These are phyloP conservation scores for Aplocera efformata DNA, from an alignment of 2,888 invertebrate genomes.

Conservation along the genomic window DNA sequence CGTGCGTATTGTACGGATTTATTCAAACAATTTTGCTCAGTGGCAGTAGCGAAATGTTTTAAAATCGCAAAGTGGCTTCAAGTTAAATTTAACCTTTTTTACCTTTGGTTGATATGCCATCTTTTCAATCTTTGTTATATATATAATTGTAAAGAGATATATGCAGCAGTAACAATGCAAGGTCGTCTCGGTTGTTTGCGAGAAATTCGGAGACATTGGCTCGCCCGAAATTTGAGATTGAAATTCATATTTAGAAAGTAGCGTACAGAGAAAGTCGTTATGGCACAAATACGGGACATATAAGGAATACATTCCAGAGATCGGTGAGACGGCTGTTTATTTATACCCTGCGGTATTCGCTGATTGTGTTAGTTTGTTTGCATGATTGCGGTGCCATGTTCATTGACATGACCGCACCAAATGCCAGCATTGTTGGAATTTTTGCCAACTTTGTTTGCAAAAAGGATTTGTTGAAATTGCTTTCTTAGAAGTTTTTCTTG, in stretches of 20 bases:
- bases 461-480: neutral
- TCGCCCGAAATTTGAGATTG: slow-evolving; percentile 27
- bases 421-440: slow-evolving; percentile 34
- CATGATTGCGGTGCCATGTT: slow-evolving; percentile 42
- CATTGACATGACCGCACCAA: slow-evolving; percentile 39
- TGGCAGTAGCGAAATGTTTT: too few species aligned
- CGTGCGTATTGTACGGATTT: slow-evolving; percentile 18
- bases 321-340: slow-evolving; percentile 52
- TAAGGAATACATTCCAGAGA: slow-evolving; percentile 56
- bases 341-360: slow-evolving; percentile 65
- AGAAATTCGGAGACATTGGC: slow-evolving; percentile 37
- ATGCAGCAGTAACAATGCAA: slow-evolving; percentile 53
- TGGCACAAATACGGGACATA: slow-evolving; percentile 33
- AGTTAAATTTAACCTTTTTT: slow-evolving; percentile 3
- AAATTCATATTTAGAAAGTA: slow-evolving; percentile 27
- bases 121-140: slow-evolving; percentile 7
- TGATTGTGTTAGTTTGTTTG: slow-evolving; percentile 63
- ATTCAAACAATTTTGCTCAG: slow-evolving; percentile 34
- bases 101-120: slow-evolving; percentile 12
- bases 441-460: slow-evolving; percentile 22
- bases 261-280: slow-evolving; percentile 41
- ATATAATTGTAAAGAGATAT: slow-evolving; percentile 33
- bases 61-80: too few species aligned
- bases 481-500: too few species aligned
- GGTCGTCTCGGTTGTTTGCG: slow-evolving; percentile 48